Evolutionary conservation across 2,797 vertebrate genomes (phyloP).

Genomic region (Acanthornis magna): DNA sequence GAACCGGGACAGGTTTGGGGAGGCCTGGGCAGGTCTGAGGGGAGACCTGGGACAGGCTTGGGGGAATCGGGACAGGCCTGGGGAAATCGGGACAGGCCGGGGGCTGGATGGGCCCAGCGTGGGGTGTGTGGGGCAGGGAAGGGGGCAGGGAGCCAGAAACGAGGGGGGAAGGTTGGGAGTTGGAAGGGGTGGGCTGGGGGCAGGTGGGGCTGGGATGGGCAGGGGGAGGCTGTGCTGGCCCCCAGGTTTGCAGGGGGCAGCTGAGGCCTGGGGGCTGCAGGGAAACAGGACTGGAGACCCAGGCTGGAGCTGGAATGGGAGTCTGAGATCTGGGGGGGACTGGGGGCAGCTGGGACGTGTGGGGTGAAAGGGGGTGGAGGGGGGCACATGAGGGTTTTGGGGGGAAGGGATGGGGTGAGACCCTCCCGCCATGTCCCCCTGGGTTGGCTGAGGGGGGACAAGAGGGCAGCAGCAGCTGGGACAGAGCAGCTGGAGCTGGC

Average conservation of each 20-base stretch:
- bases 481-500: background rate
- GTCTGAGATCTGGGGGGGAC: rapidly evolving
- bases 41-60: background rate
- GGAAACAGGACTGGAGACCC: background rate
- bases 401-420: background rate
- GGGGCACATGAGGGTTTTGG: background rate
- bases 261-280: background rate
- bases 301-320: background rate
- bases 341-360: rapidly evolving
- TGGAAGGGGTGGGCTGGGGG: background rate
- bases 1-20: background rate
- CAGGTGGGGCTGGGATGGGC: background rate
- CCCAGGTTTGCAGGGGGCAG: background rate
- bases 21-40: background rate
- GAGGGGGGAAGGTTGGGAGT: too few species aligned
- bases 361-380: background rate
- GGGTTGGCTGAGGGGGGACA: too few species aligned
- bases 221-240: background rate
- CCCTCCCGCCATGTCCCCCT: rapidly evolving
- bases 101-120: background rate
- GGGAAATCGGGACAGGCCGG: too few species aligned
- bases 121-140: background rate
- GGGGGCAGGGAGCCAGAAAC: background rate
- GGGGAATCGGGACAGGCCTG: background rate
- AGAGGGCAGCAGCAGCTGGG: background rate